These are phyloP conservation scores for Pomacea canaliculata DNA, from an alignment of 2,888 invertebrate genomes.

Conservation along the genomic window DNA sequence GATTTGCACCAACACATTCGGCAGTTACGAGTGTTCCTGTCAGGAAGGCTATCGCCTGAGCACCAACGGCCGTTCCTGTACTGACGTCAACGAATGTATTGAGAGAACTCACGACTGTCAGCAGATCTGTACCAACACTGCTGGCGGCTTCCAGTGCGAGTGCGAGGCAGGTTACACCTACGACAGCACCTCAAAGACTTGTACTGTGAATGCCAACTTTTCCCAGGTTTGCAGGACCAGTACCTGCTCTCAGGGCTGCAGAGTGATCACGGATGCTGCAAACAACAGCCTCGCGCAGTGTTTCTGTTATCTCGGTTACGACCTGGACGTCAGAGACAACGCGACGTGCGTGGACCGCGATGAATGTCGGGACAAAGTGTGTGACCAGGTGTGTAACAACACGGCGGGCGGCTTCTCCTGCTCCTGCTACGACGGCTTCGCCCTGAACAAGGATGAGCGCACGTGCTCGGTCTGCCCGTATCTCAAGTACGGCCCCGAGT, in stretches of 20 bases:
- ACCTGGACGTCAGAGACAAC: background rate
- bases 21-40: conserved; percentile 62
- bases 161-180: conserved; percentile 2
- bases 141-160: conserved; percentile 11
- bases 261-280: background rate
- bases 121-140: conserved; percentile 14
- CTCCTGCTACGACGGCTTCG: conserved; percentile 7
- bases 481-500: conserved; percentile 6
- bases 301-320: background rate
- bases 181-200: background rate
- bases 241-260: background rate
- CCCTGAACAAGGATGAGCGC: conserved; percentile 7
- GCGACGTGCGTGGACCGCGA: background rate
- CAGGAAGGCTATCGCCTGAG: conserved; percentile 51
- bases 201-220: background rate
- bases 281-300: background rate
- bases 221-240: background rate
- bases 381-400: conserved; percentile 19
- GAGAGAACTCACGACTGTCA: background rate
- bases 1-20: conserved; percentile 69
- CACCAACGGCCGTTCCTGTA: background rate
- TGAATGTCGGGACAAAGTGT: conserved; percentile 1
- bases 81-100: conserved; percentile 9
- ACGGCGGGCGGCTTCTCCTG: conserved; percentile 10
- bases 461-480: conserved; percentile 8